phyloP scores from a whole-genome alignment of 2,113 vertebrate genomes.

The Typhlomys cinereus region DNA sequence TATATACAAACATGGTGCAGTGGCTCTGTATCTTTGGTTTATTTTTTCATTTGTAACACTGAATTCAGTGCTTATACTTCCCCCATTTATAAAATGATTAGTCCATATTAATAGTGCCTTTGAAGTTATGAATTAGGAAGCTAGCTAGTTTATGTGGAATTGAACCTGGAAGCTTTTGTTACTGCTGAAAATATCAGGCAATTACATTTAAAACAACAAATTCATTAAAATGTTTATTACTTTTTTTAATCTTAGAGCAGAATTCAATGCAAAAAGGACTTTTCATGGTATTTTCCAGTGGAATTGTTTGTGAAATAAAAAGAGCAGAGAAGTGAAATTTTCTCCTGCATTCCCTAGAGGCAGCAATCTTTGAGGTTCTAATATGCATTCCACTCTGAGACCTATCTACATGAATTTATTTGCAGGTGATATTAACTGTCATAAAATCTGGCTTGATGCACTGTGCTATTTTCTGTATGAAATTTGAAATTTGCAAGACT shows the following conservation, averaged over 20 bases:
- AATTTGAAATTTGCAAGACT: conserved; percentile 43
- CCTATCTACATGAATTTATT: background rate
- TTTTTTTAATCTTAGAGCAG: background rate
- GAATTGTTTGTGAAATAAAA: conserved; percentile 43
- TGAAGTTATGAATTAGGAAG: conserved; percentile 24
- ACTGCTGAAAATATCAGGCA: conserved; percentile 29
- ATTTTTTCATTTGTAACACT: conserved; percentile 46
- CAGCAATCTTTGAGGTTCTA: conserved; percentile 22
- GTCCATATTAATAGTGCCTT: background rate
- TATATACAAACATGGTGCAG: background rate
- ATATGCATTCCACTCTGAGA: background rate
- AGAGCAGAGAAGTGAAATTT: background rate
- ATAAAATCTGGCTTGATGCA: conserved; percentile 39
- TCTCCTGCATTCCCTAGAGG: background rate
- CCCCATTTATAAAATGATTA: conserved; percentile 41
- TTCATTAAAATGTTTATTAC: background rate
- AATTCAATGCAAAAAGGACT: conserved; percentile 44
- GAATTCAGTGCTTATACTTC: conserved; percentile 30
- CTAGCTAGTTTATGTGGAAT: background rate
- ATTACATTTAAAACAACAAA: conserved; percentile 45
- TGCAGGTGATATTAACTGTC: background rate
- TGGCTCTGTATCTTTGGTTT: conserved; percentile 13
- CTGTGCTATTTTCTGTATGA: conserved; percentile 40
- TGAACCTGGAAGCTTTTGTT: conserved; percentile 38
- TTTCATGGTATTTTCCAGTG: conserved; percentile 5